Percentiles rank a stretch among this genome's conserved stretches.
Evolutionary conservation across 2,113 vertebrate species (phyloP).

Genomic region (Tyto alba): DNA sequence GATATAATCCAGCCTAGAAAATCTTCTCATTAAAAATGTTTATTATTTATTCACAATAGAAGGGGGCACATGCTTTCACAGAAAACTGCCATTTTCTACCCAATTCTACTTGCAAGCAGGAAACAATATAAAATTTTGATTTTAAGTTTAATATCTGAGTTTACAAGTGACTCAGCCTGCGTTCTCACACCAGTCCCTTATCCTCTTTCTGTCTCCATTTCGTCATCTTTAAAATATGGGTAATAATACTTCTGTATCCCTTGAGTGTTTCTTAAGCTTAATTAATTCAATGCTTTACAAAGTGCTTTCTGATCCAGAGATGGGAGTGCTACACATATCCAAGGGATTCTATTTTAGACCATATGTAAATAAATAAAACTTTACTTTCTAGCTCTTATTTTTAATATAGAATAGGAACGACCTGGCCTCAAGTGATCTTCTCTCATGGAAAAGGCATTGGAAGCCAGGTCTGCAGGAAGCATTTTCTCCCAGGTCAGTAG

Average conservation of each 20-base stretch:
- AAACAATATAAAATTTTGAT: neutral
- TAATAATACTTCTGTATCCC: slow-evolving; percentile 42
- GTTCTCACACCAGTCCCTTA: neutral
- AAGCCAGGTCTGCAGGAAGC: neutral
- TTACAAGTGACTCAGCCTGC: neutral
- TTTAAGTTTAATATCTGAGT: slow-evolving; percentile 13
- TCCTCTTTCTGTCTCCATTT: slow-evolving; percentile 26
- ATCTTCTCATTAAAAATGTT: neutral
- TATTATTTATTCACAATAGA: neutral
- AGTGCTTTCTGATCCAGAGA: slow-evolving; percentile 22
- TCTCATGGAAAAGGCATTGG: neutral
- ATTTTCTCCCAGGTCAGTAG: neutral
- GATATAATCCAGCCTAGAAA: neutral
- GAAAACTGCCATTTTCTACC: neutral
- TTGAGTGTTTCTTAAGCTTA: slow-evolving; percentile 32
- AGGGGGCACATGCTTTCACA: neutral
- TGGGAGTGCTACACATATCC: neutral
- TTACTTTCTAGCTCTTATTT: neutral
- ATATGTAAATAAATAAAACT: slow-evolving; percentile 2
- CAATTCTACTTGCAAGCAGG: neutral
- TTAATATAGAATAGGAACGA: neutral
- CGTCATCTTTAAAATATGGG: slow-evolving; percentile 60
- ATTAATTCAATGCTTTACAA: slow-evolving; percentile 33
- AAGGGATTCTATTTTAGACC: neutral
- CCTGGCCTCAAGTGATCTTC: neutral